These are phyloP conservation scores for Oriolus oriolus DNA, from an alignment of 2,113 vertebrate genomes.

Conservation along the genomic window DNA sequence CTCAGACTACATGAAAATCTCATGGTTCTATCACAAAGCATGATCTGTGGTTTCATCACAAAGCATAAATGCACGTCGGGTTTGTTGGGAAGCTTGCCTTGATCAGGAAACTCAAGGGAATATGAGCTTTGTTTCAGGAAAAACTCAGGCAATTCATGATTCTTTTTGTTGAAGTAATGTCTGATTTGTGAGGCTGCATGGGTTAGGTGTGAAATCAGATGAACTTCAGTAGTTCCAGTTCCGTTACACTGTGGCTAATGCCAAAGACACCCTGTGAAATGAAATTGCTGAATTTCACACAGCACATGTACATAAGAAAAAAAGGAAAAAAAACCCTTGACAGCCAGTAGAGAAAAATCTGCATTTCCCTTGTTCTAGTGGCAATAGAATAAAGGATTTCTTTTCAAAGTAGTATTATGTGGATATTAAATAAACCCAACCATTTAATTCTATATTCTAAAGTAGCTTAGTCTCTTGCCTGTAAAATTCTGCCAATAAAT, in stretches of 20 bases:
- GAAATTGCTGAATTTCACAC: constrained; percentile 45
- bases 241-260: constrained; percentile 48
- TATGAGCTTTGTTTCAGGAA: background rate
- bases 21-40: background rate
- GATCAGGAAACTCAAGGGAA: background rate
- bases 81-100: background rate
- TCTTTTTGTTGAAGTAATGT: background rate
- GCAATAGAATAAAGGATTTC: constrained; percentile 35
- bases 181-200: constrained; percentile 16
- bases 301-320: background rate
- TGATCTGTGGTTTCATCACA: background rate
- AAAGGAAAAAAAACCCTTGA: background rate
- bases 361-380: constrained; percentile 3
- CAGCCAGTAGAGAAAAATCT: constrained; percentile 13
- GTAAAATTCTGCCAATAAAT: constrained; percentile 30
- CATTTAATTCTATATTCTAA: constrained; percentile 32
- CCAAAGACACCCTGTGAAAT: constrained; percentile 58
- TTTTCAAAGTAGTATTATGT: constrained; percentile 43
- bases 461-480: constrained; percentile 9
- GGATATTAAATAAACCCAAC: constrained; percentile 35
- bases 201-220: constrained; percentile 60
- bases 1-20: background rate
- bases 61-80: rapidly evolving
- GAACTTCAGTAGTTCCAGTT: constrained; percentile 41
- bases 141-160: background rate